Evolutionary conservation across 2,888 invertebrate genomes (phyloP).

Genomic region (Sisyra nigra): DNA sequence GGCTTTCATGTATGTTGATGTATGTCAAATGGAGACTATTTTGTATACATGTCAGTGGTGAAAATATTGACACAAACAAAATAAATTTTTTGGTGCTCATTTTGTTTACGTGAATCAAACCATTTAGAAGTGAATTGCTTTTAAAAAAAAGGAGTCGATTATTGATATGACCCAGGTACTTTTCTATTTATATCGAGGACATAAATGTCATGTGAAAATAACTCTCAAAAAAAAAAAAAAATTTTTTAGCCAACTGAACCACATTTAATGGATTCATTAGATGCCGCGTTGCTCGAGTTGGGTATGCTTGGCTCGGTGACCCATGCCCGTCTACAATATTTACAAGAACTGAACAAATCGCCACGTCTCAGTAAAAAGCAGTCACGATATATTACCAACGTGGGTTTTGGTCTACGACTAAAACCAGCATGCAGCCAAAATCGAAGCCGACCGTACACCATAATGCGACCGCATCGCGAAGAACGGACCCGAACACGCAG

Average conservation of each 20-base stretch:
- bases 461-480: constrained; percentile 33
- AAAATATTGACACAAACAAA: too few species aligned
- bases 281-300: constrained; percentile 40
- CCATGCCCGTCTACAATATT: constrained; percentile 37
- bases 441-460: constrained; percentile 39
- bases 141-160: background rate
- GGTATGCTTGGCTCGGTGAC: constrained; percentile 43
- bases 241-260: background rate
- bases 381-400: constrained; percentile 43
- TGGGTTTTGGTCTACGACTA: constrained; percentile 42
- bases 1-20: too few species aligned
- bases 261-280: constrained; percentile 30
- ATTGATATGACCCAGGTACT: background rate
- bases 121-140: background rate
- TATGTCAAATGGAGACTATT: too few species aligned
- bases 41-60: too few species aligned
- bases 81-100: too few species aligned
- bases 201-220: background rate
- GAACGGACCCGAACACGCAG: constrained; percentile 42
- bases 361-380: constrained; percentile 26
- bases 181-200: background rate
- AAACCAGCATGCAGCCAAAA: constrained; percentile 32
- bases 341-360: constrained; percentile 33
- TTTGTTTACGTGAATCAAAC: too few species aligned
- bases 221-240: background rate